Conservation (phyloP, 2,113 vertebrate genomes). For the Hypanus sabinus region DNA sequence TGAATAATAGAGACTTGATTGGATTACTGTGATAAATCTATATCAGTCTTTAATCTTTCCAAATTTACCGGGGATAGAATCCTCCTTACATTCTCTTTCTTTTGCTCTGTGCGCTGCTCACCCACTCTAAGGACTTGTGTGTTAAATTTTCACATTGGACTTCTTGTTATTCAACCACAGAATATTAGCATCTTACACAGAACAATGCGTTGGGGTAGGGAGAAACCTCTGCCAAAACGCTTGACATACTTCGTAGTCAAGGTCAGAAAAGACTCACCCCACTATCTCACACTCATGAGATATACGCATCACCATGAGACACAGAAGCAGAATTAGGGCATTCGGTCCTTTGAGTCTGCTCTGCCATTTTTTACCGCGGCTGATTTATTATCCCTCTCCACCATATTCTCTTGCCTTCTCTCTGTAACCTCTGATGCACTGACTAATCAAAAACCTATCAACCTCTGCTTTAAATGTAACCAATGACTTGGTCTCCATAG, state of each 20-base stretch:
- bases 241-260: neutral
- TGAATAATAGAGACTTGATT: constrained; percentile 26
- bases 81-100: neutral
- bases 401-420: too few relatives aligned
- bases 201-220: neutral
- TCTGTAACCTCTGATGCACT: too few relatives aligned
- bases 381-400: too few relatives aligned
- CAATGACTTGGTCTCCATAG: too few relatives aligned
- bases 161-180: neutral
- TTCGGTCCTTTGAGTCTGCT: too few relatives aligned
- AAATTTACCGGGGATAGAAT: constrained; percentile 16
- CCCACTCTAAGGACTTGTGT: neutral
- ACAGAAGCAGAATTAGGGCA: too few relatives aligned
- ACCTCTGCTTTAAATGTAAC: too few relatives aligned
- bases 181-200: neutral
- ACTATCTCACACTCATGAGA: neutral
- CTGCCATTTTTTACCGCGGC: too few relatives aligned
- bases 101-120: neutral
- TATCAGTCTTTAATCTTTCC: constrained; percentile 23
- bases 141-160: neutral
- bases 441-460: too few relatives aligned
- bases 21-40: constrained; percentile 32
- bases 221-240: neutral
- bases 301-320: neutral
- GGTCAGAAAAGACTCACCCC: neutral